Evolutionary conservation across 2,113 vertebrate genomes (phyloP).

Genomic region (Elanus axillaris): DNA sequence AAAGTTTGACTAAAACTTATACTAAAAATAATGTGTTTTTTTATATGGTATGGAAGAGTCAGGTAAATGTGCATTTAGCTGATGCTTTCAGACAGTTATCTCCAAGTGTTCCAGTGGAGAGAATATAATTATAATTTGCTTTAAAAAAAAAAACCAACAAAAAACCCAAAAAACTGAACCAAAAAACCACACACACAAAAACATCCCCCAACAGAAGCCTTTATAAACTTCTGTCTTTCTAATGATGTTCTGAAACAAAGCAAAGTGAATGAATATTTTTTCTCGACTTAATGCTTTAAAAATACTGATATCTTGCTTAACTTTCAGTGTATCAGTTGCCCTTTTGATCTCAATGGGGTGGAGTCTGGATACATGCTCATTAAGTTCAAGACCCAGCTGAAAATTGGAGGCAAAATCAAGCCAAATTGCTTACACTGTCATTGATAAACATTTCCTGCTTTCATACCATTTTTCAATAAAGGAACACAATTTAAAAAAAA

Average conservation of each 20-base stretch:
- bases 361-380: background rate
- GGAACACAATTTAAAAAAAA: no score
- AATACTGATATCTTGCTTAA: background rate
- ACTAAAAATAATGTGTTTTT: background rate
- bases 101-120: background rate
- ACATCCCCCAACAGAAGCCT: background rate
- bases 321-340: background rate
- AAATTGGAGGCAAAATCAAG: background rate
- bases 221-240: background rate
- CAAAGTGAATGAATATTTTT: background rate
- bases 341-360: background rate
- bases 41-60: background rate
- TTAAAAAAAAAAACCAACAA: background rate
- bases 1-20: background rate
- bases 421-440: background rate
- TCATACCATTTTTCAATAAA: background rate
- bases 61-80: background rate
- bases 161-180: no score
- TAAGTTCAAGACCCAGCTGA: background rate
- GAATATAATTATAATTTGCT: background rate
- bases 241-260: background rate
- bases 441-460: background rate
- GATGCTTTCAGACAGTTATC: background rate
- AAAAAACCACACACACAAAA: no score
- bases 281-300: background rate